Evolutionary conservation across 1,140 invertebrate genomes (phyloP).

Genomic region (Trachymyrmex cornetzi): DNA sequence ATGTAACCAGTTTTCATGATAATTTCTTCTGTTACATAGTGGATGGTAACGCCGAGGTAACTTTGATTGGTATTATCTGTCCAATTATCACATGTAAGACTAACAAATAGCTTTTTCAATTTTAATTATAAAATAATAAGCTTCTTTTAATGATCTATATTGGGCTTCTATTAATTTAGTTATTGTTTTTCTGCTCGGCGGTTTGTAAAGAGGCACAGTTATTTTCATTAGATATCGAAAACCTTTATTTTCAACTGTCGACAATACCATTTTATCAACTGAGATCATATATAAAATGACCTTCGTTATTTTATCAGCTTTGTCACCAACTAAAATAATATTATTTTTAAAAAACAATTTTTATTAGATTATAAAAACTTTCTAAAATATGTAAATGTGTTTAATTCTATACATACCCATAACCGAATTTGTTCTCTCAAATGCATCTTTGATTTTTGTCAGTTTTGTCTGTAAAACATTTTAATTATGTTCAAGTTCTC

Average conservation of each 20-base stretch:
- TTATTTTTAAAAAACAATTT: too few relatives aligned
- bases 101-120: neutral
- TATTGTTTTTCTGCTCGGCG: neutral
- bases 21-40: neutral
- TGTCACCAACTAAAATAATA: too few relatives aligned
- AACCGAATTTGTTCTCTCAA: too few relatives aligned
- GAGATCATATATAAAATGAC: neutral
- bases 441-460: too few relatives aligned
- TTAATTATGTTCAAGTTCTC: neutral
- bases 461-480: neutral
- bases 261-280: too few relatives aligned
- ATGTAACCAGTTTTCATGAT: too few relatives aligned
- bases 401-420: too few relatives aligned
- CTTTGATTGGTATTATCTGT: neutral
- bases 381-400: too few relatives aligned
- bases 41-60: neutral
- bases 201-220: neutral
- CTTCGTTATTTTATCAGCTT: neutral
- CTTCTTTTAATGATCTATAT: neutral
- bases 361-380: too few relatives aligned
- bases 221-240: neutral
- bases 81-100: neutral
- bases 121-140: neutral
- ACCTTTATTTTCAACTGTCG: neutral
- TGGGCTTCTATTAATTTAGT: too few relatives aligned